Conservation (phyloP, 2,113 vertebrate species). For the Pipa parva region DNA sequence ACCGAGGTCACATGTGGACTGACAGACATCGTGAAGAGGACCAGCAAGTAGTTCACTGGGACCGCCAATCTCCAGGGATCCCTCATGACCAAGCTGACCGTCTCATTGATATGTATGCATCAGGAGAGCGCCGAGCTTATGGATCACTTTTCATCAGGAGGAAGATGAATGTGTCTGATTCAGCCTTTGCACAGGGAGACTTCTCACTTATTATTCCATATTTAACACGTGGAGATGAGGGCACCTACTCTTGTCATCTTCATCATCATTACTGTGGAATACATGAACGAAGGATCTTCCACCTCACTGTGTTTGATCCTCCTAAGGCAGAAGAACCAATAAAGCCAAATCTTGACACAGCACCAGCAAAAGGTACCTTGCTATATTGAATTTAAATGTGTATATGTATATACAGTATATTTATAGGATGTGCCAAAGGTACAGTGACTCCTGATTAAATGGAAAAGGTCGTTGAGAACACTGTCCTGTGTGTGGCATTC, state of each 20-base stretch:
- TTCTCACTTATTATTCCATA: conserved; percentile 72
- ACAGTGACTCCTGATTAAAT: too few species aligned
- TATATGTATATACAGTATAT: too few species aligned
- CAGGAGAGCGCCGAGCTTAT: conserved; percentile 83
- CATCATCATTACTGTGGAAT: conserved; percentile 96
- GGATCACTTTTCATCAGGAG: conserved; percentile 75
- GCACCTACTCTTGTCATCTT: conserved; percentile 89
- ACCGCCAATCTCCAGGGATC: conserved; percentile 80
- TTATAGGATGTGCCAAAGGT: too few species aligned
- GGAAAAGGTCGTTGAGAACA: too few species aligned
- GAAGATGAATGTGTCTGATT: conserved; percentile 77
- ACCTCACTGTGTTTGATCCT: conserved; percentile 63
- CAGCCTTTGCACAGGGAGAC: conserved; percentile 79
- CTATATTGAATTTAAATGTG: too few species aligned
- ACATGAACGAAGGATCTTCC: conserved; percentile 83
- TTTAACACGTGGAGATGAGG: conserved; percentile 74
- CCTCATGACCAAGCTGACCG: conserved; percentile 83
- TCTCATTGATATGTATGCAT: conserved; percentile 87
- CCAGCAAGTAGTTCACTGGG: conserved; percentile 95
- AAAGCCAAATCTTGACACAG: conserved; percentile 52
- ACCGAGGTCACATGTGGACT: conserved; percentile 78
- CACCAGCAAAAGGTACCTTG: conserved; percentile 44
- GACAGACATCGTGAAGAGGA: conserved; percentile 82
- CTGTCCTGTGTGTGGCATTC: too few species aligned
- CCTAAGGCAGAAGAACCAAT: conserved; percentile 47